phyloP scores from a whole-genome alignment of 2,888 invertebrate genomes.

The Micropterix aruncella region DNA sequence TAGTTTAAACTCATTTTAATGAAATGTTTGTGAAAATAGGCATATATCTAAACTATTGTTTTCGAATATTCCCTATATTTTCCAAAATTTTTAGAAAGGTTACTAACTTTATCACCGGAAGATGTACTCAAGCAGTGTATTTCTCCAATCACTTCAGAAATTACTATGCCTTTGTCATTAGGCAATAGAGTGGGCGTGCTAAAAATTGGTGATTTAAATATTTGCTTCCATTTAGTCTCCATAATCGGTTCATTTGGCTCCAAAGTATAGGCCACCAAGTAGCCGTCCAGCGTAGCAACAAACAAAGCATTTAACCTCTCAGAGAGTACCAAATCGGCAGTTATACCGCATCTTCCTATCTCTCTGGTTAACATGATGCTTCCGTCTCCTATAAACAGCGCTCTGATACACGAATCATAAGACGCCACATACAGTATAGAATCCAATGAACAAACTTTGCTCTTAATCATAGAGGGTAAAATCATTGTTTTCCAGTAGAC shows the following conservation, averaged over 20 bases:
- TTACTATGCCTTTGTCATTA: slow-evolving; percentile 36
- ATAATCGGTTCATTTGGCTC: slow-evolving; percentile 34
- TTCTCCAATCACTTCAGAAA: slow-evolving; percentile 39
- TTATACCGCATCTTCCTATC: slow-evolving; percentile 30
- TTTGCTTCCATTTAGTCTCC: slow-evolving; percentile 40
- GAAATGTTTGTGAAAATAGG: too few relatives aligned
- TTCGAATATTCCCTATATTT: not conserved
- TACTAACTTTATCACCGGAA: slow-evolving; percentile 34
- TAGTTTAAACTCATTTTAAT: too few relatives aligned
- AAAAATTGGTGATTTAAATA: slow-evolving; percentile 48
- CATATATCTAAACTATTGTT: slow-evolving; percentile 2
- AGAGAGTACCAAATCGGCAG: slow-evolving; percentile 30
- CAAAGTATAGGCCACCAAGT: slow-evolving; percentile 38
- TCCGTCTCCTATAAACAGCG: too few relatives aligned
- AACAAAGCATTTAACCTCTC: slow-evolving; percentile 24
- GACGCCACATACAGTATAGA: slow-evolving; percentile 49
- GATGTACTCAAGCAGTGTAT: slow-evolving; percentile 37
- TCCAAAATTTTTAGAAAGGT: too few relatives aligned
- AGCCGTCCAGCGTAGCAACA: slow-evolving; percentile 44
- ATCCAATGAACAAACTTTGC: slow-evolving; percentile 26
- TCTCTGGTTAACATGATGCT: slow-evolving; percentile 21
- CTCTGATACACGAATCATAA: slow-evolving; percentile 53
- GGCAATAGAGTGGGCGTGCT: slow-evolving; percentile 44
- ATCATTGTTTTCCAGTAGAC: slow-evolving; percentile 47
- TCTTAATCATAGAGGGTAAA: slow-evolving; percentile 51